phyloP scores from a whole-genome alignment of 2,888 invertebrate species.

The Formica aserva region DNA sequence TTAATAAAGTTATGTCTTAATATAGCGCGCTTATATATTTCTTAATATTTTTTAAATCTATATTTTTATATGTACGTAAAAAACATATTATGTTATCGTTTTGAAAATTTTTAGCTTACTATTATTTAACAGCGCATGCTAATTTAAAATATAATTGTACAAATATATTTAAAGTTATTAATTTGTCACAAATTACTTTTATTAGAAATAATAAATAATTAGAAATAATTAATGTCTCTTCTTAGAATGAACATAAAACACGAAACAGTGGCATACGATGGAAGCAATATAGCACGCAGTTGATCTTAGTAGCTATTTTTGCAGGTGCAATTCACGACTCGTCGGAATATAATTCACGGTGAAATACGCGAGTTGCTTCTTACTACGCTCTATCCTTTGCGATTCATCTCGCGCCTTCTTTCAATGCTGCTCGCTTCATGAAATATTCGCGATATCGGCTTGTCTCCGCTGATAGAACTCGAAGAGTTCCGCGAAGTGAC shows the following conservation, averaged over 20 bases:
- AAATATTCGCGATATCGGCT: slow-evolving; percentile 45
- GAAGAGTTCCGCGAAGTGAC: slow-evolving; percentile 61
- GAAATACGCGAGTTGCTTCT: slow-evolving; percentile 51
- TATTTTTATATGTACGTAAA: neutral
- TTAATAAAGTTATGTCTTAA: neutral
- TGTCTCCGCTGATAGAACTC: slow-evolving; percentile 46
- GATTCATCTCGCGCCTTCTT: slow-evolving; percentile 57
- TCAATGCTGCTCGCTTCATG: slow-evolving; percentile 12
- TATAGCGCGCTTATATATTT: neutral
- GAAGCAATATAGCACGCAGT: slow-evolving; percentile 18
- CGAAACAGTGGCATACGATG: neutral
- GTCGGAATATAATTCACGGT: slow-evolving; percentile 18
- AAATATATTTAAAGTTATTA: neutral
- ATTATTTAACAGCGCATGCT: neutral
- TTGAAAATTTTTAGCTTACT: neutral
- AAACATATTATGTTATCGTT: neutral
- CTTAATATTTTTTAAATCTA: neutral
- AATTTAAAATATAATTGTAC: neutral
- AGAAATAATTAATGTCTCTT: slow-evolving; percentile 18
- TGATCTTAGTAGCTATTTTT: slow-evolving; percentile 30
- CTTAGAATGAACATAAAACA: neutral
- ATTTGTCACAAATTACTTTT: neutral
- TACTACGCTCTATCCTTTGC: slow-evolving; percentile 43
- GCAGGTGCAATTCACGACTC: neutral
- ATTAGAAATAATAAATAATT: neutral